Conservation (phyloP, 2,113 vertebrate species). For the Bos taurus region ARS-UCD2.0 NC_037328.1:51083501-51084000, state of each 20-base stretch:
- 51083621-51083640: slow-evolving; percentile 2
- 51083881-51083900: slow-evolving; percentile 12
- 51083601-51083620: neutral
- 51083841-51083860: neutral
- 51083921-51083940: slow-evolving; percentile 15
- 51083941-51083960: neutral
- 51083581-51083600: slow-evolving; percentile 25
- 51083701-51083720: slow-evolving; percentile 12
- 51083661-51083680: neutral
- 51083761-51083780: neutral
- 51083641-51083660: slow-evolving; percentile 24
- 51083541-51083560: neutral
- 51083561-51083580: neutral
- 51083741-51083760: neutral
- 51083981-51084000: slow-evolving; percentile 9
- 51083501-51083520: neutral
- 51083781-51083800: neutral
- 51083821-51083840: slow-evolving; percentile 17
- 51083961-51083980: neutral
- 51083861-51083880: neutral
- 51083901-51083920: neutral
- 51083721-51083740: neutral
- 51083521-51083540: neutral
- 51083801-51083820: neutral
- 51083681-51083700: neutral